These are phyloP conservation scores for Sebastes alutus DNA, from an alignment of 2,797 vertebrate species.

Conservation along the genomic window DNA sequence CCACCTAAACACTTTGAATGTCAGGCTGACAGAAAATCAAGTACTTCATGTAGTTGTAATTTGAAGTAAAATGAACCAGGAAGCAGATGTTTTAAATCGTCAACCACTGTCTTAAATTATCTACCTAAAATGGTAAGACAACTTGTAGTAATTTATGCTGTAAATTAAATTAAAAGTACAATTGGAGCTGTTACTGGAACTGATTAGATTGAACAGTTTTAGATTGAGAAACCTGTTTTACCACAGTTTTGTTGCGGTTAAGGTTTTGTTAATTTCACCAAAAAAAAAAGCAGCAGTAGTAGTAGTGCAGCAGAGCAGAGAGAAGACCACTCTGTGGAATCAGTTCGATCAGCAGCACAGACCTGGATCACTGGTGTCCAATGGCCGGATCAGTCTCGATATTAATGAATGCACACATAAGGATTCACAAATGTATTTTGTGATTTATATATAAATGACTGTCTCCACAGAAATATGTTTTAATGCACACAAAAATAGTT, in stretches of 20 bases:
- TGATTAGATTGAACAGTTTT: not conserved
- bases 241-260: not conserved
- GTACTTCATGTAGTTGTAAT: not conserved
- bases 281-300: not conserved
- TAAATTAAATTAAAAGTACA: not conserved
- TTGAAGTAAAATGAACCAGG: not conserved
- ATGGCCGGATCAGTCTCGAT: not conserved
- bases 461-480: no score
- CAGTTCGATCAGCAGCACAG: not conserved
- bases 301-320: not conserved
- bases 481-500: no score
- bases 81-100: not conserved
- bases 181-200: not conserved
- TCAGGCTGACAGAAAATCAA: not conserved
- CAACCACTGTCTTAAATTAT: not conserved
- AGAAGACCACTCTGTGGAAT: not conserved
- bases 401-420: no score
- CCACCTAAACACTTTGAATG: not conserved
- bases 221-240: not conserved
- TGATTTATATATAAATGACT: no score
- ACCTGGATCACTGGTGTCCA: not conserved
- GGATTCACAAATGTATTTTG: no score
- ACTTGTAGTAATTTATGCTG: not conserved
- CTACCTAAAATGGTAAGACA: not conserved
- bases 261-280: not conserved